phyloP scores from a whole-genome alignment of 1,140 invertebrate species.

The Macrostomum lignano region DNA sequence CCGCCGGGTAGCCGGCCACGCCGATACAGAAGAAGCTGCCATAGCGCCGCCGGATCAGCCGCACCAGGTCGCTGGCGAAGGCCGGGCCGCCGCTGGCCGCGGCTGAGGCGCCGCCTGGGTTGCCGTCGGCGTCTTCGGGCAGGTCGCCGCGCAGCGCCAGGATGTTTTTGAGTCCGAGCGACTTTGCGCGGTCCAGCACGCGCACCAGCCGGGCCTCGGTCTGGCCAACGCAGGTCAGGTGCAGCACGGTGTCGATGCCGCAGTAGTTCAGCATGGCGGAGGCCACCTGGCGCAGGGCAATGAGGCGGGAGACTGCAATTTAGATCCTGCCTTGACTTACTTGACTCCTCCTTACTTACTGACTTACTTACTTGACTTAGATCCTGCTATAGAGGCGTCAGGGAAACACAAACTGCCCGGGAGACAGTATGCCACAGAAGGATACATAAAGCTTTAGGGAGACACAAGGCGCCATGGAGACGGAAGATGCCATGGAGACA shows the following conservation, averaged over 20 bases:
- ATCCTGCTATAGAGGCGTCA: no score
- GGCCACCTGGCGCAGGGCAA: no score
- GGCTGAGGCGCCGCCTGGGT: no score
- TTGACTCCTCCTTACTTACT: no score
- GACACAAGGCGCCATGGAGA: no score
- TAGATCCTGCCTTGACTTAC: no score
- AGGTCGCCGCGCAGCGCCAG: conserved; percentile 34
- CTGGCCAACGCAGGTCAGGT: conserved; percentile 33
- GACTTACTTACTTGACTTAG: no score
- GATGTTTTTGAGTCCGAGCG: conserved; percentile 34
- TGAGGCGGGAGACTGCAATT: no score
- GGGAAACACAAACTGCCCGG: no score
- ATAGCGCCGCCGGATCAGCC: conserved; percentile 34
- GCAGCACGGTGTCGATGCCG: conserved; percentile 36
- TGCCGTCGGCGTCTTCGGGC: conserved; percentile 17
- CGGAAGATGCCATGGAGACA: no score
- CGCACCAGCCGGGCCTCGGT: conserved; percentile 26
- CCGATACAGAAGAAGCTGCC: conserved; percentile 39
- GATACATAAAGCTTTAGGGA: no score
- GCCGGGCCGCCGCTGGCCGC: conserved; percentile 30
- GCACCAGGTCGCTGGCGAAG: conserved; percentile 36
- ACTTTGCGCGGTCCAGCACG: conserved; percentile 31
- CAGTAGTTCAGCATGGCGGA: conserved; percentile 33
- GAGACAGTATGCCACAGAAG: no score
- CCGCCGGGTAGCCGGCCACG: conserved; percentile 41